Conservation (phyloP, 1,140 invertebrate genomes). For the Carcinoscorpius rotundicauda region DNA sequence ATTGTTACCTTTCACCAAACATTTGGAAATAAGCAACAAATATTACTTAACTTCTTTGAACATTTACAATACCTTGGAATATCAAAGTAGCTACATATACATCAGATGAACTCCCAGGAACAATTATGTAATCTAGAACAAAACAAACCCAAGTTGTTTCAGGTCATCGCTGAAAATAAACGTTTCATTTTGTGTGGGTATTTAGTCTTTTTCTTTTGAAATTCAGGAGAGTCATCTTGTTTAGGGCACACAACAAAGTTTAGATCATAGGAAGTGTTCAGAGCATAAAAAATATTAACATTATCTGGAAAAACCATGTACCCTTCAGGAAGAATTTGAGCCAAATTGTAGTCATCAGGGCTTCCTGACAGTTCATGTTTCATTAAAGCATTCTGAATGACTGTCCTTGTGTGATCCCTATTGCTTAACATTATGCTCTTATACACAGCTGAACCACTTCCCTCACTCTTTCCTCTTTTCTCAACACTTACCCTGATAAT, state of each 20-base stretch:
- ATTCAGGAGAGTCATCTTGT: background rate
- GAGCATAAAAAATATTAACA: constrained; percentile 92
- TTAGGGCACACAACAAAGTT: constrained; percentile 59
- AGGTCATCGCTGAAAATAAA: no score
- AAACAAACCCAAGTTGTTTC: no score
- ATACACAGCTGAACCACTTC: constrained; percentile 26
- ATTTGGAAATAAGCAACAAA: no score
- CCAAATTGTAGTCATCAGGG: constrained; percentile 72
- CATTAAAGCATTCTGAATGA: constrained; percentile 85
- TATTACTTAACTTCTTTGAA: no score
- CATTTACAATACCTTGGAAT: no score
- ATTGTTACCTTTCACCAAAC: no score
- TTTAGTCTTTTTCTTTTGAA: no score
- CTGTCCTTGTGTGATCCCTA: constrained; percentile 73
- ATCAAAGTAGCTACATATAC: no score
- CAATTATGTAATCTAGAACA: no score
- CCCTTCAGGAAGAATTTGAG: constrained; percentile 78
- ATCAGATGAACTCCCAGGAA: no score
- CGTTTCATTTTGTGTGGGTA: no score
- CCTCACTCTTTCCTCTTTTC: constrained; percentile 33
- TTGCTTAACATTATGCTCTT: constrained; percentile 38
- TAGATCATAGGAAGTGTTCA: constrained; percentile 81
- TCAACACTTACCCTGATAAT: constrained; percentile 86
- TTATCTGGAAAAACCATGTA: constrained; percentile 70
- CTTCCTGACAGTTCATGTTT: constrained; percentile 74